phyloP scores from a whole-genome alignment of 1,140 invertebrate species.

The Tyrophagus putrescentiae region DNA sequence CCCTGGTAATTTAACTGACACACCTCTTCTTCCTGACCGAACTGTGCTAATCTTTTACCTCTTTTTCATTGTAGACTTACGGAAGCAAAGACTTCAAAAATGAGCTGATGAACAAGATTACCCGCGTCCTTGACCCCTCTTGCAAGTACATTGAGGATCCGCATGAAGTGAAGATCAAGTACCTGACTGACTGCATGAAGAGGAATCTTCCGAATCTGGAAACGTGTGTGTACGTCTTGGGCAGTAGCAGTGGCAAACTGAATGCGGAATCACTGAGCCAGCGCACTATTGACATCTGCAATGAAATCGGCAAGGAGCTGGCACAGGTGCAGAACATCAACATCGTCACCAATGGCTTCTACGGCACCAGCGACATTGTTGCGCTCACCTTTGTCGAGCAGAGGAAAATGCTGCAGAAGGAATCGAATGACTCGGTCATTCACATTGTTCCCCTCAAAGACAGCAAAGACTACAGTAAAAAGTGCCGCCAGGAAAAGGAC shows the following conservation, averaged over 20 bases:
- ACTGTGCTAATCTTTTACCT: not conserved
- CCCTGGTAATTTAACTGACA: constrained; percentile 21
- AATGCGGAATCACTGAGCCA: no score
- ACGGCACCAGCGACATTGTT: constrained; percentile 31
- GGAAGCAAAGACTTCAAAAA: constrained; percentile 26
- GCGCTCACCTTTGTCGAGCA: constrained; percentile 28
- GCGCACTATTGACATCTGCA: constrained; percentile 29
- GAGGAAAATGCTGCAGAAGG: constrained; percentile 19
- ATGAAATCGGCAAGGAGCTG: constrained; percentile 31
- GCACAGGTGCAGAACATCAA: constrained; percentile 30
- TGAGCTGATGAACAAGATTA: constrained; percentile 26
- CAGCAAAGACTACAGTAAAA: constrained; percentile 12
- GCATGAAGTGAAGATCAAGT: constrained; percentile 30
- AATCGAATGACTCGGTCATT: constrained; percentile 19
- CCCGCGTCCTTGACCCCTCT: constrained; percentile 29
- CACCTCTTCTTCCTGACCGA: not conserved
- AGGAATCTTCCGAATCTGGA: constrained; percentile 26
- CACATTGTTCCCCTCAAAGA: constrained; percentile 29
- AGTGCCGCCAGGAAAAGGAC: constrained; percentile 31
- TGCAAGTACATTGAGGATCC: constrained; percentile 29
- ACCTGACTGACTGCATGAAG: constrained; percentile 27
- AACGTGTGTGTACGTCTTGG: constrained; percentile 32
- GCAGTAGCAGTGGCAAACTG: constrained; percentile 26
- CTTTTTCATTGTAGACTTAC: constrained; percentile 21
- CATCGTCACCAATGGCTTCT: constrained; percentile 33